Conservation (phyloP, 2,113 vertebrate species). For the Perca schrenkii region DNA sequence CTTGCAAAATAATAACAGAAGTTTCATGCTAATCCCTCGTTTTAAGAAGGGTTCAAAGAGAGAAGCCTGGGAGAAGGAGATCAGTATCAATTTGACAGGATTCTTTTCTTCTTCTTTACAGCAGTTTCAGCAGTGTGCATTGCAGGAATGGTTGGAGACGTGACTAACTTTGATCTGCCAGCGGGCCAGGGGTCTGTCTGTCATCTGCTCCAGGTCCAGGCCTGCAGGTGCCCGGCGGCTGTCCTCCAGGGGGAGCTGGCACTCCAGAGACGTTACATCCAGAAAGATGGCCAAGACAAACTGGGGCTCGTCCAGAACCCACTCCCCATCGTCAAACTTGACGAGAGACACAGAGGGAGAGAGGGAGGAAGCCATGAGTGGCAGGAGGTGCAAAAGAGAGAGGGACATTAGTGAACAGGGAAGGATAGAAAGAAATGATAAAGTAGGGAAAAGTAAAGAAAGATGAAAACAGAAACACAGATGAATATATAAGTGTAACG, state of each 20-base stretch:
- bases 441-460: not conserved
- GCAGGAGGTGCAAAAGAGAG: not conserved
- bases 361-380: not conserved
- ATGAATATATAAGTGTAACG: not conserved
- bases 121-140: not conserved
- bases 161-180: slow-evolving; percentile 92
- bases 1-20: not conserved
- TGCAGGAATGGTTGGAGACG: not conserved
- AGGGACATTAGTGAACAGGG: not conserved
- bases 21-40: not conserved
- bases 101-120: not conserved
- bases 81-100: not conserved
- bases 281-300: slow-evolving; percentile 83
- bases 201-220: slow-evolving; percentile 42
- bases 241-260: slow-evolving; percentile 85
- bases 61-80: not conserved
- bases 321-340: slow-evolving; percentile 84
- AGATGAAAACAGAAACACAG: not conserved
- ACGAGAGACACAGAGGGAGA: slow-evolving; percentile 14
- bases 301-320: slow-evolving; percentile 83
- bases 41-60: not conserved
- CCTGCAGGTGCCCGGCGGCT: slow-evolving; percentile 57
- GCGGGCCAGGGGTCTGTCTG: slow-evolving; percentile 81
- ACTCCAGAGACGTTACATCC: slow-evolving; percentile 82
- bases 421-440: not conserved